Evolutionary conservation across 2,888 invertebrate genomes (phyloP), one percentile per base, ranked within the genome.

Genomic region (Oegoconia quadripuncta): DNA sequence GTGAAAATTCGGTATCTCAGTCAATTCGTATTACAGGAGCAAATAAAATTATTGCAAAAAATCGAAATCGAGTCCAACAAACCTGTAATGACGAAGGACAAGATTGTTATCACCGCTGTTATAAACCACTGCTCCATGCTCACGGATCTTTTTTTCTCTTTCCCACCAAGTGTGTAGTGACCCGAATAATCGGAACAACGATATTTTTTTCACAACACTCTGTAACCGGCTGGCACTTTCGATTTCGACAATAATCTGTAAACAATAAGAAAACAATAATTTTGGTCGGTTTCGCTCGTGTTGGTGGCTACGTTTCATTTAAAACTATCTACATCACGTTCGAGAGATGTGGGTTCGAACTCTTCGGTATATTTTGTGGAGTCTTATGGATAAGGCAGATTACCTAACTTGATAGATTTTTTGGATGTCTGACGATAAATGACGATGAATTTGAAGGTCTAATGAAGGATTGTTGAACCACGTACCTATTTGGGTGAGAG

Each of bases 81-180:
- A 82, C 82, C 81, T 76, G 74, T 69, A 48, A 64, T 55, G 48
- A 72, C 58, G 44, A 78, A 65, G 49, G 78, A 64, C 56, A 79
- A 51, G 49, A 73, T 50, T 41, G 61, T 58, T 42, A 60, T 50
- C 52, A 64, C 59, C 52, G 72, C 54, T 22, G 64, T 58, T 51
- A 73, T 41, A 40, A 69, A 41, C 39, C 57, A 64, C 57, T 70
- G 67, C 59, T 77, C 73, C 77, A 76, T 73, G 37, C 47, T 52
- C 48, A 43, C 36, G 34, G n/a, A n/a, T n/a, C n/a, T n/a, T 48
- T 48, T 49, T 45, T 39, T 41, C 41, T 51, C 43, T 50, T 5
- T 11, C 14, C 32, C 6, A 7, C 12, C 16, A 17, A 17, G 26
- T 18, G 23, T 22, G 31, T 13, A 7, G 12, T 18, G 26, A 25